Evolutionary conservation across 2,113 vertebrate genomes (phyloP).

Genomic region (Pseudopodoces humilis): DNA sequence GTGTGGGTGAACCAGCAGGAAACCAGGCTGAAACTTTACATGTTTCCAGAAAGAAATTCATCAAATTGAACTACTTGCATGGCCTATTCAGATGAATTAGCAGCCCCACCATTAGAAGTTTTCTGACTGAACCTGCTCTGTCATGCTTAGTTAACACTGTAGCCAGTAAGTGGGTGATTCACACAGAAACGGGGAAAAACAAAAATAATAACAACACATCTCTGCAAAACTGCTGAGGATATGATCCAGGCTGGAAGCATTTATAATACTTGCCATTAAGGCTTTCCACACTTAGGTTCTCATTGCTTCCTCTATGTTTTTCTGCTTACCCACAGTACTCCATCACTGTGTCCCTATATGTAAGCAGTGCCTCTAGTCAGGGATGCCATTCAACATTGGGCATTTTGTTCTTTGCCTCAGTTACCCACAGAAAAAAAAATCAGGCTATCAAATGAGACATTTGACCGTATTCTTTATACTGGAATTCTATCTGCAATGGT

Average conservation of each 20-base stretch:
- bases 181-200: background rate
- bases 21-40: background rate
- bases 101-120: background rate
- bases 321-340: background rate
- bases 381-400: background rate
- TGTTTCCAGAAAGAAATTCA: background rate
- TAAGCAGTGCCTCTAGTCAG: background rate
- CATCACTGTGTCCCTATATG: background rate
- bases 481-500: background rate
- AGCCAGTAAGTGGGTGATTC: background rate
- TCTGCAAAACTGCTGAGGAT: background rate
- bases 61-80: background rate
- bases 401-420: background rate
- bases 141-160: background rate
- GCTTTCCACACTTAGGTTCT: background rate
- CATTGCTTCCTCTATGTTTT: background rate
- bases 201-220: background rate
- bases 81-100: background rate
- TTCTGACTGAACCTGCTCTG: background rate
- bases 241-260: background rate
- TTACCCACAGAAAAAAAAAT: background rate
- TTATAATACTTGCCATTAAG: background rate
- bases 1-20: slow-evolving; percentile 4
- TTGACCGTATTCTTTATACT: background rate
- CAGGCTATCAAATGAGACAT: background rate